These are phyloP conservation scores for Brachynemurus nebulosus DNA, from an alignment of 2,888 invertebrate genomes.

Conservation along the genomic window DNA sequence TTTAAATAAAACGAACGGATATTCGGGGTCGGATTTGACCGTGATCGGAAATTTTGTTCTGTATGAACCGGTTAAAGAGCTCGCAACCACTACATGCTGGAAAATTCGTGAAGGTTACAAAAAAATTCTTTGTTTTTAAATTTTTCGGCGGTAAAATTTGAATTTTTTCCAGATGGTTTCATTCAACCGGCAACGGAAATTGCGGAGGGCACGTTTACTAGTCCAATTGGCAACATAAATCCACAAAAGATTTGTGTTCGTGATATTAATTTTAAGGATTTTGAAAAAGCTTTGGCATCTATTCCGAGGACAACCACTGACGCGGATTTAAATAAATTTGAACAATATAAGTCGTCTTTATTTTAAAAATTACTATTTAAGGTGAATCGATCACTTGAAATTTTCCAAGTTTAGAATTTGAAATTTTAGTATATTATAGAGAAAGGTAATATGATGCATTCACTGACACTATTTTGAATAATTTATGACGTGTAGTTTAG, in stretches of 20 bases:
- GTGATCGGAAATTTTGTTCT: conserved; percentile 32
- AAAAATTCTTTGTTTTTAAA: too few species aligned
- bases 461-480: too few species aligned
- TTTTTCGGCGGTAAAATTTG: too few species aligned
- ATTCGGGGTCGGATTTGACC: conserved; percentile 40
- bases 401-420: too few species aligned
- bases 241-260: conserved; percentile 23
- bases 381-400: too few species aligned
- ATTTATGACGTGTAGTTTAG: too few species aligned
- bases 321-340: conserved; percentile 22
- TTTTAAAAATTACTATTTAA: too few species aligned
- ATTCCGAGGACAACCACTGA: conserved; percentile 23
- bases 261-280: conserved; percentile 23
- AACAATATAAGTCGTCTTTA: too few species aligned
- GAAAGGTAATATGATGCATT: too few species aligned
- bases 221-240: conserved; percentile 23
- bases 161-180: conserved; percentile 6
- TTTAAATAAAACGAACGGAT: conserved; percentile 34
- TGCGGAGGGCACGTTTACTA: conserved; percentile 1
- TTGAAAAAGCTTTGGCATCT: conserved; percentile 23
- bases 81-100: conserved; percentile 31
- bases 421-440: too few species aligned
- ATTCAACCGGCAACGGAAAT: conserved; percentile 8
- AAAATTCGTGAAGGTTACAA: not conserved
- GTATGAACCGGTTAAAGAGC: conserved; percentile 34